Evolutionary conservation across 2,888 invertebrate species (phyloP).

Genomic region (Norana najaformis): DNA sequence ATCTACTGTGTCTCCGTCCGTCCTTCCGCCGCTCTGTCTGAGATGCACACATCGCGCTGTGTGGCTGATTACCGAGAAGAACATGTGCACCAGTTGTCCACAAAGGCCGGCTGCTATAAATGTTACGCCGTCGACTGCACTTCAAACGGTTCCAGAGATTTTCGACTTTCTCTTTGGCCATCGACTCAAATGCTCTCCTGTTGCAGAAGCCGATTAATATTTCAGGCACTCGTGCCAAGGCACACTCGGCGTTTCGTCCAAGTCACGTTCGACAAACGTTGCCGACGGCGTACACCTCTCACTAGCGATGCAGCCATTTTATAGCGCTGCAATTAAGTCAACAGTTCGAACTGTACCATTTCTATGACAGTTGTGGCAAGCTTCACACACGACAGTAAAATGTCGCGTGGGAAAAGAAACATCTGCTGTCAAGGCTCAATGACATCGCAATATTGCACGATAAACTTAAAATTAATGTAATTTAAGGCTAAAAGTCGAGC

Average conservation of each 20-base stretch:
- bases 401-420: not conserved
- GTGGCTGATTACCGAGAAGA: not conserved
- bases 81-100: not conserved
- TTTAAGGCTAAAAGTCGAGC: not conserved
- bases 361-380: no score
- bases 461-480: not conserved
- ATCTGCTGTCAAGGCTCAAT: not conserved
- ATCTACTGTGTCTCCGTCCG: not conserved
- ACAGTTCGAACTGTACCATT: not conserved
- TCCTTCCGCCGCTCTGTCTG: no score
- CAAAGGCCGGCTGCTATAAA: not conserved
- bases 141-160: constrained; percentile 6
- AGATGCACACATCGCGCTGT: not conserved
- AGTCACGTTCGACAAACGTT: constrained; percentile 13
- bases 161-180: not conserved
- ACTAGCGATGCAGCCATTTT: not conserved
- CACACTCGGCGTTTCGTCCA: not conserved
- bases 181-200: not conserved
- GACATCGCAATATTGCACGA: not conserved
- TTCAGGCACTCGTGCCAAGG: not conserved
- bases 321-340: constrained; percentile 5
- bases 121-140: not conserved
- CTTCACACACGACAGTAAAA: not conserved
- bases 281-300: constrained; percentile 13
- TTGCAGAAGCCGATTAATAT: constrained; percentile 7